Evolutionary conservation across 64 coral and sea anemone genomes (phyloP).

Genomic region (Catalaphyllia jardinei): DNA sequence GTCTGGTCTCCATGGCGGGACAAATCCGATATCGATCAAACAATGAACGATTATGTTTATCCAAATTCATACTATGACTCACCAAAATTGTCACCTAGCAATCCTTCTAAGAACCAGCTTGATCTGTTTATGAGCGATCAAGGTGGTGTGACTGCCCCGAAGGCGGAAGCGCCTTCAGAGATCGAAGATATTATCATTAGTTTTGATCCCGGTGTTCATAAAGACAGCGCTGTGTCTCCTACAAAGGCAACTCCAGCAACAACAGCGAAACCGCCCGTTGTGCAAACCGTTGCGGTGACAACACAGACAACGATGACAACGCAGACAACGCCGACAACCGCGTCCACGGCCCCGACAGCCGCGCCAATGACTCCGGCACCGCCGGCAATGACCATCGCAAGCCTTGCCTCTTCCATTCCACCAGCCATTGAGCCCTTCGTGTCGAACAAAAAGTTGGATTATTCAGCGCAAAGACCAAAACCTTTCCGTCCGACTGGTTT

Average conservation of each 20-base stretch:
- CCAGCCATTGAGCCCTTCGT: background rate
- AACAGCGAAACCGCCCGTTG: background rate
- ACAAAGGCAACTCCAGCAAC: background rate
- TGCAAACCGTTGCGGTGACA: background rate
- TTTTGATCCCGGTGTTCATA: background rate
- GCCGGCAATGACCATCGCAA: background rate
- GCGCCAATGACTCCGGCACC: conserved; percentile 2
- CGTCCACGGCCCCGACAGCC: background rate
- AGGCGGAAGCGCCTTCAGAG: conserved; percentile 10
- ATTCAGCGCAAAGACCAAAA: conserved; percentile 32
- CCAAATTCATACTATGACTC: conserved; percentile 71
- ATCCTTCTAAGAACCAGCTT: conserved; percentile 4
- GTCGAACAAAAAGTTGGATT: conserved; percentile 27
- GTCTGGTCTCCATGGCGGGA: conserved; percentile 89
- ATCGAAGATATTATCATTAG: conserved; percentile 47
- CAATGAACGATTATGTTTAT: conserved; percentile 75
- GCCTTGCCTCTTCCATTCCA: conserved; percentile 11
- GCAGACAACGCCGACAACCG: background rate
- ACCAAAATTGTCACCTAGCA: background rate
- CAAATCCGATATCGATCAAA: conserved; percentile 65
- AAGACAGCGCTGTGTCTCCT: no score
- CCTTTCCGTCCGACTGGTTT: conserved; percentile 16
- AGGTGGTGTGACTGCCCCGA: background rate
- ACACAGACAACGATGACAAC: background rate
- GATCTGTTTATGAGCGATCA: conserved; percentile 81